Base-by-base conservation (phyloP, 2,888 invertebrate genomes). In the Drosophila atripex region DNA sequence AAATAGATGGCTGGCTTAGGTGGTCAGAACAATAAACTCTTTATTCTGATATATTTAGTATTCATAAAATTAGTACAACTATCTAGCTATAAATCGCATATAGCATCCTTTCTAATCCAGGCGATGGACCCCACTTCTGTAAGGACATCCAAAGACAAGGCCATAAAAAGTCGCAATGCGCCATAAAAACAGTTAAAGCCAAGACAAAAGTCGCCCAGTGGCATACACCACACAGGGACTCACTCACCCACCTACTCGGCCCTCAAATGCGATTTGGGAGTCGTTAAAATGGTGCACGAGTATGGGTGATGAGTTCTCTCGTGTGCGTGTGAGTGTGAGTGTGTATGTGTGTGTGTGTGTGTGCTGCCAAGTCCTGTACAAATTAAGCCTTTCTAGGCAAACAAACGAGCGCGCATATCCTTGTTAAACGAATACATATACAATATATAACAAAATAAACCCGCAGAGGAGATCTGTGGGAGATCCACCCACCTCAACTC, bases 161-260 rank as follows among this genome's bases (percentile, higher is more conserved):
- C 88, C 87, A 86, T 84, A 84, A 84, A 84, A 84, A 84, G 87
- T 78, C 88, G 84, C 84, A 84, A 76, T 84, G 84, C 84, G 88
- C 84, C 88, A 84, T 84, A 84, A 84, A 83, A 84, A 84, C 82
- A 88, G 87, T 88, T 88, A 88, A 88, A 84, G 76, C 56, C 85
- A 88, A 84, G 84, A 84, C 84, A 84, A 84, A 84, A 84, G 88
- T 84, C 66, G 70, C 57, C 68, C 70, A 51, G 71, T 70, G 39
- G 66, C 49, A 35, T 32, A 60, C 28, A 39, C 47, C 45, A 50
- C 35, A 46, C 63, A 49, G 60, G 52, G 38, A n/a, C 54, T 25
- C 52, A 50, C 43, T 47, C 63, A 28, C 54, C 54, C 52, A 50
- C 61, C 50, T 46, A 54, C 58, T 51, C 63, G 45, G 49, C 60